These are phyloP conservation scores for Sesamia inferens DNA, from an alignment of 2,888 invertebrate species.

Conservation along the genomic window DNA sequence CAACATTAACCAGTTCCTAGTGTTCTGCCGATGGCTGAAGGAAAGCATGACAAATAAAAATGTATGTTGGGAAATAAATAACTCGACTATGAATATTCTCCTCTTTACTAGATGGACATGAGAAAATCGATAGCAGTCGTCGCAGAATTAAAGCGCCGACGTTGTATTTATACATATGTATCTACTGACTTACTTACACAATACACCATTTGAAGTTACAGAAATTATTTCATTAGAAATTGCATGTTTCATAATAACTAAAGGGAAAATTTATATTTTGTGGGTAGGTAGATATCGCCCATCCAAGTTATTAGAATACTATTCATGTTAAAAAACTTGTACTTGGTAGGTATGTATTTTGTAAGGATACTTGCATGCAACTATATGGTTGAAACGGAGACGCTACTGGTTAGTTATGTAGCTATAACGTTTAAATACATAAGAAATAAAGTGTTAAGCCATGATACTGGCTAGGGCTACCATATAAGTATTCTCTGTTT, in stretches of 20 bases:
- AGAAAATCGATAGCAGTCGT: slow-evolving; percentile 82
- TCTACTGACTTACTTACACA: slow-evolving; percentile 26
- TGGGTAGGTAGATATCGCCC: background rate
- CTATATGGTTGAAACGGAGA: too few species aligned
- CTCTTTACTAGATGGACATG: slow-evolving; percentile 73
- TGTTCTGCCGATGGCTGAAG: background rate
- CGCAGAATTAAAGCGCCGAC: slow-evolving; percentile 70
- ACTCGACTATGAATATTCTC: slow-evolving; percentile 74
- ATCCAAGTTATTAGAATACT: background rate
- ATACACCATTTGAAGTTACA: slow-evolving; percentile 2
- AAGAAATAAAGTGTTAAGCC: background rate
- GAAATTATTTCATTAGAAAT: slow-evolving; percentile 1
- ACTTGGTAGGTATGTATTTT: background rate
- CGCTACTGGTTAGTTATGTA: background rate
- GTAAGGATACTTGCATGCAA: background rate
- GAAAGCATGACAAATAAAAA: background rate
- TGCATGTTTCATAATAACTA: slow-evolving; percentile 1
- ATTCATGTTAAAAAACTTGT: background rate
- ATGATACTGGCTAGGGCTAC: background rate
- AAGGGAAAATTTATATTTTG: background rate
- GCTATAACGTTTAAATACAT: background rate
- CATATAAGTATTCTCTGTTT: slow-evolving; percentile 2
- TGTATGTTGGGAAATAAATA: background rate
- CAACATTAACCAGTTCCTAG: background rate
- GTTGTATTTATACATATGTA: slow-evolving; percentile 56